Evolutionary conservation across 1,140 invertebrate genomes (phyloP).

Genomic region (Marisa cornuarietis): DNA sequence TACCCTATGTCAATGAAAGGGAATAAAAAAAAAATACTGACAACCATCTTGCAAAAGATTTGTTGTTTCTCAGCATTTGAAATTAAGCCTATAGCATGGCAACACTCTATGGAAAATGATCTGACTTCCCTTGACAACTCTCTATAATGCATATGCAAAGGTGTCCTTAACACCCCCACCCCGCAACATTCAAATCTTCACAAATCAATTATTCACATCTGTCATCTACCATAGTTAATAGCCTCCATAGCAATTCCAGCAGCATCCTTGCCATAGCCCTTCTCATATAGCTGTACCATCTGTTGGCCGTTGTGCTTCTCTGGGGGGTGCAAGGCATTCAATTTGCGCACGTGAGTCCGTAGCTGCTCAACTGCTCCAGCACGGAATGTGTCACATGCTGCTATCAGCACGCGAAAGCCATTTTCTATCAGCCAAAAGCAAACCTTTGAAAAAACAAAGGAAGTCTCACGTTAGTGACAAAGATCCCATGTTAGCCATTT

Average conservation of each 20-base stretch:
- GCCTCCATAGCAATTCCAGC: conserved; percentile 98
- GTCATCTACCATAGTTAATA: conserved; percentile 76
- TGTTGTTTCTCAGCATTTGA: too few species aligned
- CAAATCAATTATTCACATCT: too few species aligned
- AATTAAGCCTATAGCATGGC: too few species aligned
- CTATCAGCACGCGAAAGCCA: conserved; percentile 93
- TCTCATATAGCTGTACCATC: conserved; percentile 96
- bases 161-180: too few species aligned
- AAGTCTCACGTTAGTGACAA: neutral
- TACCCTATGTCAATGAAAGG: too few species aligned
- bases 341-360: conserved; percentile 90
- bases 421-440: conserved; percentile 99
- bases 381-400: conserved; percentile 99
- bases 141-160: too few species aligned
- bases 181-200: too few species aligned
- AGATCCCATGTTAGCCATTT: neutral
- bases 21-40: neutral
- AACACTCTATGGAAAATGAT: too few species aligned
- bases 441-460: conserved; percentile 72
- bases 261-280: conserved; percentile 98
- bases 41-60: neutral
- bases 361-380: conserved; percentile 99
- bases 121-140: too few species aligned
- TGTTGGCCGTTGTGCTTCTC: conserved; percentile 66
- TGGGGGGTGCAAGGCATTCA: conserved; percentile 92